A percentile compares a stretch with the other conserved stretches of the same genome.
Conservation (phyloP, 1,140 invertebrate species). For the Luehdorfia chinensis region DNA sequence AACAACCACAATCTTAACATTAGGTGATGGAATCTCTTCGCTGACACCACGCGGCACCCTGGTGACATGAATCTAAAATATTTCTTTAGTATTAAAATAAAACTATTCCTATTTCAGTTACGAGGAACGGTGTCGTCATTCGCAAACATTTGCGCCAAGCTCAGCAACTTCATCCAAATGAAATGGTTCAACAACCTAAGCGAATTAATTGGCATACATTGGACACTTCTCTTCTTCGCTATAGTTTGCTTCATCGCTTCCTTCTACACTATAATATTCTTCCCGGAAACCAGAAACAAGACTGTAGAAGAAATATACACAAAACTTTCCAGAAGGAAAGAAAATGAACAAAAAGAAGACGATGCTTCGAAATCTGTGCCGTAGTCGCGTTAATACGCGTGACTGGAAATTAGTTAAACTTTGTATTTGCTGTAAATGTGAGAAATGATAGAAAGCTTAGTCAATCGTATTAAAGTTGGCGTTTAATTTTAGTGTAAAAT, state of each 20-base stretch:
- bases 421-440: too few relatives aligned
- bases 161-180: conserved; percentile 65
- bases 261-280: conserved; percentile 48
- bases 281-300: conserved; percentile 61
- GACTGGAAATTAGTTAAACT: too few relatives aligned
- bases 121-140: conserved; percentile 64
- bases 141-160: conserved; percentile 61
- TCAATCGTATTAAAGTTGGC: too few relatives aligned
- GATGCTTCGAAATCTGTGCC: conserved; percentile 33
- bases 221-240: conserved; percentile 61
- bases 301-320: conserved; percentile 60
- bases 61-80: too few relatives aligned
- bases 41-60: too few relatives aligned
- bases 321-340: conserved; percentile 44
- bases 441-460: too few relatives aligned
- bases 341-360: conserved; percentile 26
- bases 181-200: conserved; percentile 62
- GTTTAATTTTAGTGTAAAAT: too few relatives aligned
- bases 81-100: too few relatives aligned
- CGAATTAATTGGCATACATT: conserved; percentile 60
- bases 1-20: too few relatives aligned
- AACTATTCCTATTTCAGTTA: conserved; percentile 57
- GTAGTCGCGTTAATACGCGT: conserved; percentile 15
- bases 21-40: too few relatives aligned
- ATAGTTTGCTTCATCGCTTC: conserved; percentile 52